phyloP scores from a whole-genome alignment of 2,113 vertebrate genomes.

The Acanthisitta chloris region DNA sequence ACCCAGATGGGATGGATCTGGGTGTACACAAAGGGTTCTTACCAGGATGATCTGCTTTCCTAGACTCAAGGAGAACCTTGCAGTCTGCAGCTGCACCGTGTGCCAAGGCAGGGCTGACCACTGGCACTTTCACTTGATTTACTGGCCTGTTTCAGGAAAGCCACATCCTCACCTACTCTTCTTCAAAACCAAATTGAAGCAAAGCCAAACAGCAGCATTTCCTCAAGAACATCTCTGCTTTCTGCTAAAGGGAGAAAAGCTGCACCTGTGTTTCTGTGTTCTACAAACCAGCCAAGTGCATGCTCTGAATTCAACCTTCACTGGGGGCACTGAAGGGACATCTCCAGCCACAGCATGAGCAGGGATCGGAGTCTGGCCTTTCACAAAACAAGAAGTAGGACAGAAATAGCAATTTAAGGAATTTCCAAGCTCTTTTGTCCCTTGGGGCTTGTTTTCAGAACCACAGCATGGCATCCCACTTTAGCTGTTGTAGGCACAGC shows the following conservation, averaged over 20 bases:
- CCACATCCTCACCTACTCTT: not conserved
- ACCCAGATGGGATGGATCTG: not conserved
- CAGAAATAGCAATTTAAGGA: not conserved
- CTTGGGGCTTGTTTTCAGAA: not conserved
- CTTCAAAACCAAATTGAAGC: not conserved
- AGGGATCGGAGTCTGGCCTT: not conserved
- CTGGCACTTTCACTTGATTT: not conserved
- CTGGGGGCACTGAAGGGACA: not conserved
- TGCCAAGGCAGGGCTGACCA: not conserved
- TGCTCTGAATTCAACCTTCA: not conserved
- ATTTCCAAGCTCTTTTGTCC: not conserved
- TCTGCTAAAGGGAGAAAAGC: not conserved
- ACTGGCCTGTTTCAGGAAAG: not conserved
- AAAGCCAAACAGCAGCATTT: not conserved
- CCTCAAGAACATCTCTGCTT: not conserved
- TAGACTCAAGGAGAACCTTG: not conserved
- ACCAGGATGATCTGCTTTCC: not conserved
- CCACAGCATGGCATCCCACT: not conserved
- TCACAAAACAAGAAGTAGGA: not conserved
- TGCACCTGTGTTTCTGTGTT: not conserved
- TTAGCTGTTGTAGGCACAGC: not conserved
- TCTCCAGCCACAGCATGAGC: not conserved
- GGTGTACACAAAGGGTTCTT: not conserved
- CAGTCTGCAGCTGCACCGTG: not conserved
- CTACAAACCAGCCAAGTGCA: not conserved